Percentiles rank a stretch among this genome's conserved stretches.
Evolutionary conservation across 2,797 vertebrate species (phyloP).

Genomic region (Tadarida brasiliensis): DNA sequence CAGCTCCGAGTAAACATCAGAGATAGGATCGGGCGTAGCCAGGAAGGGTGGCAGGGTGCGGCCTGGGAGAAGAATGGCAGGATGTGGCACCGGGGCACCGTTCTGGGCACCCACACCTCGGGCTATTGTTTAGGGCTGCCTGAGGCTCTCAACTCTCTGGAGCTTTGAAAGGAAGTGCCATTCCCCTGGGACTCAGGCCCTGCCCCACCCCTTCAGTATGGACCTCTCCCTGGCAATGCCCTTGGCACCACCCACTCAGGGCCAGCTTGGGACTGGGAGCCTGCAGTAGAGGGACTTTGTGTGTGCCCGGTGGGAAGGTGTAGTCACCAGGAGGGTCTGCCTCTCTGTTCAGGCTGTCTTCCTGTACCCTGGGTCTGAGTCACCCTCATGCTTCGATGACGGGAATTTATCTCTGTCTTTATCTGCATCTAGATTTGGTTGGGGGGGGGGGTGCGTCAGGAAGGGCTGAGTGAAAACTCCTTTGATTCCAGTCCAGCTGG

Average conservation of each 20-base stretch:
- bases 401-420: conserved; percentile 70
- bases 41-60: conserved; percentile 90
- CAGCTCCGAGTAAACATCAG: conserved; percentile 65
- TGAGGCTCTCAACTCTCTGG: conserved; percentile 60
- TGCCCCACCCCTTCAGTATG: background rate
- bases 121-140: conserved; percentile 76
- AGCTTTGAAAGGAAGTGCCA: conserved; percentile 78
- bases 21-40: conserved; percentile 86
- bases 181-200: conserved; percentile 61
- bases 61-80: conserved; percentile 88
- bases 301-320: background rate
- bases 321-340: background rate
- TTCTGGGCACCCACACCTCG: conserved; percentile 81
- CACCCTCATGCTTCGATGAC: conserved; percentile 61
- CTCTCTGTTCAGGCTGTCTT: background rate
- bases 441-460: background rate
- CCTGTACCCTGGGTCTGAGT: conserved; percentile 68
- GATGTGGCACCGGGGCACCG: conserved; percentile 83
- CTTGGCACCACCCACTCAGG: background rate
- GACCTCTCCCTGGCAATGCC: conserved; percentile 6
- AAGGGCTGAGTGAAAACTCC: conserved; percentile 52
- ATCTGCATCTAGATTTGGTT: conserved; percentile 61
- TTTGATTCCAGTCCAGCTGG: conserved; percentile 66
- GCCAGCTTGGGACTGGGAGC: background rate
- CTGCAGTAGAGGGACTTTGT: background rate